phyloP scores from a whole-genome alignment of 92 coral and sea anemone species.

The Parazoanthus swiftii region DNA sequence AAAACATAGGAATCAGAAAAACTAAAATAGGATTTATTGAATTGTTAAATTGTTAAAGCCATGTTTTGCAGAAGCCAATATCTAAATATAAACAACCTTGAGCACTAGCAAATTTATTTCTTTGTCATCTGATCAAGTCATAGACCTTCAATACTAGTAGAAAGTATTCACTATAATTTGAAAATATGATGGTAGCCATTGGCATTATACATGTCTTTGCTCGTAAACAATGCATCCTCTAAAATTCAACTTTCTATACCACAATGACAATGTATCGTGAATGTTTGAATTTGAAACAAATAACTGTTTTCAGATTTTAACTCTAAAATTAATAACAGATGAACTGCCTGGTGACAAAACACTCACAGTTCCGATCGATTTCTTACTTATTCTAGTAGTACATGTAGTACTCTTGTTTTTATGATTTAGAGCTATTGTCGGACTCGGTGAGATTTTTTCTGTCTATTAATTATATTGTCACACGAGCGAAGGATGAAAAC shows the following conservation, averaged over 20 bases:
- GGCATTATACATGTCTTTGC: neutral
- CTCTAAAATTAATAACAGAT: neutral
- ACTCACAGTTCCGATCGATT: neutral
- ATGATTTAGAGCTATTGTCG: neutral
- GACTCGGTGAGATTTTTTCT: neutral
- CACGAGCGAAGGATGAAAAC: neutral
- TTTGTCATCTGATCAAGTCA: neutral
- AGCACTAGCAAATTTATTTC: neutral
- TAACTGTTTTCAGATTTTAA: neutral
- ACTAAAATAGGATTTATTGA: neutral
- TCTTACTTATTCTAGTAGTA: too few relatives aligned
- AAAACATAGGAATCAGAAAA: neutral
- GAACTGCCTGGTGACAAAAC: neutral
- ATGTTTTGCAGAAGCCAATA: neutral
- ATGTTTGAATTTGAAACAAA: neutral
- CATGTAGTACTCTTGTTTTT: too few relatives aligned
- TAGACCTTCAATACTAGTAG: too few relatives aligned
- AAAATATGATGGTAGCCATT: neutral
- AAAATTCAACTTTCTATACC: too few relatives aligned
- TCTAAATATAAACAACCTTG: neutral
- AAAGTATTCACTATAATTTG: neutral
- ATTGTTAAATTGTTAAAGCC: neutral
- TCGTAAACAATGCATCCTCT: too few relatives aligned
- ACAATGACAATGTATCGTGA: neutral
- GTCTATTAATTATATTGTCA: neutral